Base-by-base conservation (phyloP, 2,888 invertebrate genomes). In the Tetanocera ferruginea region DNA sequence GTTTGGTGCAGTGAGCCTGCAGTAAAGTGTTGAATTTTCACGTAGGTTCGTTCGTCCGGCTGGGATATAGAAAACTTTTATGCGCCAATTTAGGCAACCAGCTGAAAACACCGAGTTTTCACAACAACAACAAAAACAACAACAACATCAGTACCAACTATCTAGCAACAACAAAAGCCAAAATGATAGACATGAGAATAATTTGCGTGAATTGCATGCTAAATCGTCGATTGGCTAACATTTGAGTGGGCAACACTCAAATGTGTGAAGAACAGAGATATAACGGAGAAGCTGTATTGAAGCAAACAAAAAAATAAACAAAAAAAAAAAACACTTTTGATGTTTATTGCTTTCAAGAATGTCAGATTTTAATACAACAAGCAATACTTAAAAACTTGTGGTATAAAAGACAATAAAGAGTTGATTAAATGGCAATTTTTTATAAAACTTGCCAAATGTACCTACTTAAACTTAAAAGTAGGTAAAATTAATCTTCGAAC, bases 161-260 rank as follows among this genome's bases (percentile, higher is more conserved):
- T n/a, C n/a, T n/a, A 8, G 37, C 25, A 14, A 28, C 60, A 60
- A 25, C 67, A 67, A 51, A 31, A 49, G 17, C 69, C 49, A 23
- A 69, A 69, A 69, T 49, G 49, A 69, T 49, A 25, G 69, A 69
- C 69, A 49, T n/a, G 69, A 49, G 69, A 51, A 14, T 51, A 69
- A 69, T 69, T 69, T 69, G 69, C 69, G 51, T 69, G 31, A 69
- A 69, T 49, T 51, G 25, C 17, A 28, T n/a, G 31, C 69, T 28
- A 69, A 17, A 51, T 51, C 23, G 4, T 17, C 69, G 52, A 69
- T 51, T 69, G 66, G 43, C 43, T 43, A 43, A 43, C 43, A 11
- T 43, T 11, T 11, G 43, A 43, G 11, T 43, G 43, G 43, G 28
- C 31, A 49, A 49, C 69, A 52, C 28, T 51, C 14, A 11, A 17